Evolutionary conservation across 2,113 vertebrate species (phyloP).

Genomic region (Amblyornis subalaris): DNA sequence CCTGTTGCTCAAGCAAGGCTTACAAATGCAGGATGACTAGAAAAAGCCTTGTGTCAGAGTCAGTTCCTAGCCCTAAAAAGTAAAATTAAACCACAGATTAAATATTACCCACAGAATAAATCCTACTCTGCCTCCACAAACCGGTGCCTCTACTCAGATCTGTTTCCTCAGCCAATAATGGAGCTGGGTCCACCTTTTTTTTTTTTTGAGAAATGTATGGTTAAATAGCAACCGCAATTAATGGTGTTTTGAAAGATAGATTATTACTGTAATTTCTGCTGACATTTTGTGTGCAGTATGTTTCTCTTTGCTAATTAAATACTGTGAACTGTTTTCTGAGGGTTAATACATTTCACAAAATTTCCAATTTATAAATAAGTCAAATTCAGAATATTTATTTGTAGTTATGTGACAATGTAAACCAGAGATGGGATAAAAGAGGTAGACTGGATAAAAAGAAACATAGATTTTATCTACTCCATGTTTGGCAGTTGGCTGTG

Average conservation of each 20-base stretch:
- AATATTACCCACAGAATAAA: background rate
- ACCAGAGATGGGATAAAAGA: background rate
- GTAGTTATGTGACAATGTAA: background rate
- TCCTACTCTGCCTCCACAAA: background rate
- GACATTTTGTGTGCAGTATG: background rate
- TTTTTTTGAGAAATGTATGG: background rate
- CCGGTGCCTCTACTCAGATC: background rate
- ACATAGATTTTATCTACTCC: background rate
- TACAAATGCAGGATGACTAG: background rate
- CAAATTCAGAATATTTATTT: constrained; percentile 6
- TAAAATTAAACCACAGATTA: background rate
- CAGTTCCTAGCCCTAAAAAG: background rate
- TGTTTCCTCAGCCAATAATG: background rate
- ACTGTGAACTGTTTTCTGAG: background rate
- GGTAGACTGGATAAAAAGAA: background rate
- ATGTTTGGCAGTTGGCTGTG: background rate
- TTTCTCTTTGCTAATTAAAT: constrained; percentile 38
- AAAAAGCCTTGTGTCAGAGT: background rate
- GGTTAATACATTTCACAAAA: background rate
- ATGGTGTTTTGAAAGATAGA: constrained; percentile 5
- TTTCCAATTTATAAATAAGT: constrained; percentile 1
- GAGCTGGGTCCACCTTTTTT: background rate
- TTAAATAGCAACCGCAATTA: constrained; percentile 33
- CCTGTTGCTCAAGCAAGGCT: background rate
- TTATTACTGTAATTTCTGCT: constrained; percentile 26